Conservation (phyloP, 1,140 invertebrate genomes). For the Trichonephila clavipes region DNA sequence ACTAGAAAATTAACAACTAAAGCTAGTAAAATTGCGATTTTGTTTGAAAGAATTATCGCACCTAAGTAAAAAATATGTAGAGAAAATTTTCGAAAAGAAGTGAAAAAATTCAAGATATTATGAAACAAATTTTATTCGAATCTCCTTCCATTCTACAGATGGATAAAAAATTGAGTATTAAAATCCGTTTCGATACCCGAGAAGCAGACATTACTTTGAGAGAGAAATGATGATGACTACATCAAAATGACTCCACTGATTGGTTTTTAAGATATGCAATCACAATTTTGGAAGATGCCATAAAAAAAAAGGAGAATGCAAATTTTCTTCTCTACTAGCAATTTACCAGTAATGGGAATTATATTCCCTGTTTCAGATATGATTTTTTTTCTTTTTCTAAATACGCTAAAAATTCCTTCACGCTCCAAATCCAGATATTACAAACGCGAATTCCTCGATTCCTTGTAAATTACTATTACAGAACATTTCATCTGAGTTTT, state of each 20-base stretch:
- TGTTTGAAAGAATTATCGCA: no score
- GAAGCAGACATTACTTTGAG: neutral
- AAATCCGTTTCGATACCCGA: neutral
- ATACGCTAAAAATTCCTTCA: no score
- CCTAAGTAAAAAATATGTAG: no score
- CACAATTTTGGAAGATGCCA: neutral
- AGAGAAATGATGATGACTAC: conserved; percentile 36
- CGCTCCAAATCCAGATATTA: no score
- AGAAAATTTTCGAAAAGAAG: no score
- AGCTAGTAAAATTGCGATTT: no score
- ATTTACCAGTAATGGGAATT: neutral
- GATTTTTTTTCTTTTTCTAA: no score
- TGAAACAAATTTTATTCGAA: neutral
- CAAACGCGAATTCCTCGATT: no score
- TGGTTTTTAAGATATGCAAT: conserved; percentile 8
- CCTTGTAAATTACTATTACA: no score
- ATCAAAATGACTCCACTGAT: conserved; percentile 1
- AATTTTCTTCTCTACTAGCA: neutral
- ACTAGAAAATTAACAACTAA: no score
- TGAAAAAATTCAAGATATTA: neutral
- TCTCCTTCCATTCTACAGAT: neutral
- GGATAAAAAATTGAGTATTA: neutral
- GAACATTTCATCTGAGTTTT: no score
- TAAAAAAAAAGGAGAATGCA: neutral
- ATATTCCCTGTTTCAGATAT: neutral